A percentile compares a stretch with the other conserved stretches of the same genome.
Evolutionary conservation across 2,888 invertebrate species (phyloP).

Genomic region (Fragum fragum): DNA sequence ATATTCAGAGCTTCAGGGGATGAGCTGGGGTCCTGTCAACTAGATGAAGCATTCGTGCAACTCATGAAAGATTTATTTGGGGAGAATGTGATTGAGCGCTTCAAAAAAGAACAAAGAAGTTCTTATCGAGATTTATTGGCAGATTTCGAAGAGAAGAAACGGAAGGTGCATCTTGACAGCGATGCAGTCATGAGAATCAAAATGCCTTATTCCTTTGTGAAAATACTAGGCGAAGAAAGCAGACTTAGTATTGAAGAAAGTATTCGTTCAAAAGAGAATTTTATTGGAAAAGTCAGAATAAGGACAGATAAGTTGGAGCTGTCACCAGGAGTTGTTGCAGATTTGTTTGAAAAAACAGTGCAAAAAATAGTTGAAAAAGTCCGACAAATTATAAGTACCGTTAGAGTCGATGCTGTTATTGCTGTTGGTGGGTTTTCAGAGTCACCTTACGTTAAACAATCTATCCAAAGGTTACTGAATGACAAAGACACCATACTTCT

Average conservation of each 20-base stretch:
- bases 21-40: slow-evolving; percentile 32
- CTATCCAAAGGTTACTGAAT: slow-evolving; percentile 12
- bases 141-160: slow-evolving; percentile 36
- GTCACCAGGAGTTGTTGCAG: slow-evolving; percentile 1
- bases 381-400: slow-evolving; percentile 8
- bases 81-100: background rate
- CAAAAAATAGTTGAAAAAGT: slow-evolving; percentile 32
- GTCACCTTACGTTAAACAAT: too few relatives aligned
- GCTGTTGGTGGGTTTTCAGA: slow-evolving; percentile 45
- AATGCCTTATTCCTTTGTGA: background rate
- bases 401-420: slow-evolving; percentile 21
- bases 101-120: slow-evolving; percentile 28
- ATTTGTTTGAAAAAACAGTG: slow-evolving; percentile 36
- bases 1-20: slow-evolving; percentile 39
- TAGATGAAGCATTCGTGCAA: slow-evolving; percentile 29
- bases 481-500: background rate
- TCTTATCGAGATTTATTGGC: slow-evolving; percentile 24
- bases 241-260: background rate
- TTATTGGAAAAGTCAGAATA: background rate
- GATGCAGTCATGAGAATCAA: slow-evolving; percentile 6
- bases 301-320: slow-evolving; percentile 27
- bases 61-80: background rate
- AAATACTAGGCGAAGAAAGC: background rate
- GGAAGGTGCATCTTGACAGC: too few relatives aligned
- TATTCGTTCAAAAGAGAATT: background rate